Conservation (phyloP, 1,140 invertebrate species). For the Mya arenaria region DNA sequence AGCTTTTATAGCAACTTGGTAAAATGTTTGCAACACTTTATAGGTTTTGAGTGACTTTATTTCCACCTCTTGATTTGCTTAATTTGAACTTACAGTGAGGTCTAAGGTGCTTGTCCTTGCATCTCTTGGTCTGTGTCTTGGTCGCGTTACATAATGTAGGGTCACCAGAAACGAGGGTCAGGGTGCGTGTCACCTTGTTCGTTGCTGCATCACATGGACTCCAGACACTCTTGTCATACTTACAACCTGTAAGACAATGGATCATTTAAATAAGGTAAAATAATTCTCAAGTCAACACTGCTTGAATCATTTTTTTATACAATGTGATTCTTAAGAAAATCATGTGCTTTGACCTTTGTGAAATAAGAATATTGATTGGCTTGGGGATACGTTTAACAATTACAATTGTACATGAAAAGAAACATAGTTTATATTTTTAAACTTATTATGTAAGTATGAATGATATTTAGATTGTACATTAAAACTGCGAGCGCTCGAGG, state of each 20-base stretch:
- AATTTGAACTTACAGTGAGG: slow-evolving; percentile 54
- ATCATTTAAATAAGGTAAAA: background rate
- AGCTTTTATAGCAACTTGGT: no score
- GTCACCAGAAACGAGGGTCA: slow-evolving; percentile 31
- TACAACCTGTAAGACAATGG: slow-evolving; percentile 33
- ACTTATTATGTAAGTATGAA: no score
- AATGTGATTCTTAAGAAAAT: background rate
- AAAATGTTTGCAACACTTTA: no score
- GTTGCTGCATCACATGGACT: slow-evolving; percentile 48
- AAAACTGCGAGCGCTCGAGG: no score
- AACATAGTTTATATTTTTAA: background rate
- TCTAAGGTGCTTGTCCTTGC: slow-evolving; percentile 44
- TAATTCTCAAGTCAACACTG: background rate
- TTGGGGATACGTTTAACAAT: no score
- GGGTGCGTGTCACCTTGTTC: slow-evolving; percentile 42
- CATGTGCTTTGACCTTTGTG: background rate
- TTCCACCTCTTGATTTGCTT: no score
- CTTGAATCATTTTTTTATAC: background rate
- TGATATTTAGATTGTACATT: no score
- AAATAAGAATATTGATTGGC: no score
- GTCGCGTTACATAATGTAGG: slow-evolving; percentile 34
- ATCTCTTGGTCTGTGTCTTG: slow-evolving; percentile 32
- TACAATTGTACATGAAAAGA: background rate
- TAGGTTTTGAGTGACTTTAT: no score
- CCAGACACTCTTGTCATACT: slow-evolving; percentile 52